Evolutionary conservation across 1,140 invertebrate genomes (phyloP).

Genomic region (Cataglyphis hispanica): DNA sequence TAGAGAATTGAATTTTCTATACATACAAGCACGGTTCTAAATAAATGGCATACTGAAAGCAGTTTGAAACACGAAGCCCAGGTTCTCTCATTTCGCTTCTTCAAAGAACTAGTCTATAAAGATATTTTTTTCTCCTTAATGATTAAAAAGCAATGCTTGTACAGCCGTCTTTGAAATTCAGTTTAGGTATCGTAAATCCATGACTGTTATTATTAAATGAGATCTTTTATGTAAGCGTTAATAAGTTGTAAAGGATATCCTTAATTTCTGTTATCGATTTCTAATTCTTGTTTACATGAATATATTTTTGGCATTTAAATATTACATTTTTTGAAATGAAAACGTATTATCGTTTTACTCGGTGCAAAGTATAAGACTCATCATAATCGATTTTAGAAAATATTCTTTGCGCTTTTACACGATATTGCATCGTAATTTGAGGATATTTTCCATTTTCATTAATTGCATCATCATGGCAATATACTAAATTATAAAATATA

Average conservation of each 20-base stretch:
- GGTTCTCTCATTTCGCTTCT: conserved; percentile 51
- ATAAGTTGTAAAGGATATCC: neutral
- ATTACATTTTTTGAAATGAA: neutral
- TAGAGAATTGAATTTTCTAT: conserved; percentile 61
- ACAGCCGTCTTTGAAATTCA: conserved; percentile 19
- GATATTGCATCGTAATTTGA: neutral
- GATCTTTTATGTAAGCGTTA: neutral
- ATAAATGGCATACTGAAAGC: conserved; percentile 55
- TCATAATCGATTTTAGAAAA: neutral
- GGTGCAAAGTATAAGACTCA: neutral
- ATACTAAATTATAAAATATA: no score
- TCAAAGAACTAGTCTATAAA: conserved; percentile 48
- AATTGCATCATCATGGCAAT: neutral
- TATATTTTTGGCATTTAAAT: neutral
- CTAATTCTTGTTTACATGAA: neutral
- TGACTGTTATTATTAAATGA: conserved; percentile 47
- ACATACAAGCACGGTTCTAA: conserved; percentile 49
- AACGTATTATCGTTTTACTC: neutral
- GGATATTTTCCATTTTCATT: no score
- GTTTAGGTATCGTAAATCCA: neutral
- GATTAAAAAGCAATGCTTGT: conserved; percentile 34
- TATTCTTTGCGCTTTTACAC: neutral
- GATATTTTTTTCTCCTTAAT: conserved; percentile 33
- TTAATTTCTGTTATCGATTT: conserved; percentile 1
- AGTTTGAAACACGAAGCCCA: conserved; percentile 44